phyloP scores from a whole-genome alignment of 2,888 invertebrate species.

The Endotricha flammealis region DNA sequence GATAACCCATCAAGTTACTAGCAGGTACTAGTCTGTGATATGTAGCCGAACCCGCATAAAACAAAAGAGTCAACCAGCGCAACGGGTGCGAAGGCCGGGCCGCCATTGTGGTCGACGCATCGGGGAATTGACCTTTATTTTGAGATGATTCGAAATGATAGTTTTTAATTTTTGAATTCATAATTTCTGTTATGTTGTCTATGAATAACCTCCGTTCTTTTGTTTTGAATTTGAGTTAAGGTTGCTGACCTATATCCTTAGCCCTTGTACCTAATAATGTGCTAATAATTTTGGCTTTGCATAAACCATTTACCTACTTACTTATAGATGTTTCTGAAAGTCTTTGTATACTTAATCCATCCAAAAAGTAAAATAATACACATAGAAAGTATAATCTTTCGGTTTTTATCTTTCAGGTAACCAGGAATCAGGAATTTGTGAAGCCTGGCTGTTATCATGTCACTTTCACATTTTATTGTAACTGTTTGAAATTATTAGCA shows the following conservation, averaged over 20 bases:
- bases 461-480: too few relatives aligned
- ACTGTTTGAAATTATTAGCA: too few relatives aligned
- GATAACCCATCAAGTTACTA: slow-evolving; percentile 25
- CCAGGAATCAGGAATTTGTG: too few relatives aligned
- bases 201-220: not conserved
- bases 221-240: slow-evolving; percentile 13
- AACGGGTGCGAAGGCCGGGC: slow-evolving; percentile 68
- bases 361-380: too few relatives aligned
- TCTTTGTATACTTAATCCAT: too few relatives aligned
- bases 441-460: too few relatives aligned
- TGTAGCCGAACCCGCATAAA: slow-evolving; percentile 30
- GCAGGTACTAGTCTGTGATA: slow-evolving; percentile 13
- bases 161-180: slow-evolving; percentile 13
- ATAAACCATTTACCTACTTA: too few relatives aligned
- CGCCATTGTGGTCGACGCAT: slow-evolving; percentile 46
- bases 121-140: slow-evolving; percentile 62
- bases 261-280: slow-evolving; percentile 42
- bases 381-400: too few relatives aligned
- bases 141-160: slow-evolving; percentile 3
- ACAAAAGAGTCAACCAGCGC: slow-evolving; percentile 66
- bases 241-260: slow-evolving; percentile 13
- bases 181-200: slow-evolving; percentile 1
- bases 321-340: too few relatives aligned
- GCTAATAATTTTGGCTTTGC: too few relatives aligned
- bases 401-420: too few relatives aligned